Evolutionary conservation across 2,888 invertebrate species (phyloP).

Genomic region (Syritta pipiens): DNA sequence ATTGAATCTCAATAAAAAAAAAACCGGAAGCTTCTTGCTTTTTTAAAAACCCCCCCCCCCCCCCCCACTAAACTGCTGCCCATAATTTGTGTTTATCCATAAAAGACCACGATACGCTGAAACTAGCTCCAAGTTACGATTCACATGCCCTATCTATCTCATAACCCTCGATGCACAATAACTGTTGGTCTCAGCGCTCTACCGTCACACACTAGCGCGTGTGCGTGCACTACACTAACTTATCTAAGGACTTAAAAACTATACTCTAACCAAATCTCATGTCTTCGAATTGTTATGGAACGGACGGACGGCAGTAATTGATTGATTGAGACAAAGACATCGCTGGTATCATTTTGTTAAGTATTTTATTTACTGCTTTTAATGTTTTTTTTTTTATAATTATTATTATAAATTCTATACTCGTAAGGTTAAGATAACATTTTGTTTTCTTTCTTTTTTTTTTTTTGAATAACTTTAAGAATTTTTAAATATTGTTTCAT

Average conservation of each 20-base stretch:
- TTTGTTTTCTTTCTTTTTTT: background rate
- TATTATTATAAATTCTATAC: constrained; percentile 17
- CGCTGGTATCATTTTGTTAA: background rate
- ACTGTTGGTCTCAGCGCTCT: constrained; percentile 11
- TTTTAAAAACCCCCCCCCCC: too few species aligned
- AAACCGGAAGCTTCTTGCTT: constrained; percentile 20
- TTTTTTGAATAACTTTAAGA: constrained; percentile 3
- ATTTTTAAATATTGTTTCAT: constrained; percentile 16
- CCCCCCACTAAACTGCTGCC: constrained; percentile 4
- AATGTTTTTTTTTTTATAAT: constrained; percentile 5
- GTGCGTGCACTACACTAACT: background rate
- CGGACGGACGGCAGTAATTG: background rate
- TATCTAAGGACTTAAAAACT: constrained; percentile 3
- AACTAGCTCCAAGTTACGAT: too few species aligned
- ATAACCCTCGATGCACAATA: constrained; percentile 38
- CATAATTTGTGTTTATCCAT: constrained; percentile 19
- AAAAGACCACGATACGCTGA: constrained; percentile 23
- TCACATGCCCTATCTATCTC: constrained; percentile 9
- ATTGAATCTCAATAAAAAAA: background rate
- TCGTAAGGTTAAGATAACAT: constrained; percentile 20
- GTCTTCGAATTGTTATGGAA: constrained; percentile 23
- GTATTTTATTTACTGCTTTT: background rate
- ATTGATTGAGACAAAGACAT: constrained; percentile 25
- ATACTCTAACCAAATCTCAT: constrained; percentile 29
- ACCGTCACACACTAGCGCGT: too few species aligned